phyloP scores from a whole-genome alignment of 2,888 invertebrate genomes.

The Drosophila paramelanica region DNA sequence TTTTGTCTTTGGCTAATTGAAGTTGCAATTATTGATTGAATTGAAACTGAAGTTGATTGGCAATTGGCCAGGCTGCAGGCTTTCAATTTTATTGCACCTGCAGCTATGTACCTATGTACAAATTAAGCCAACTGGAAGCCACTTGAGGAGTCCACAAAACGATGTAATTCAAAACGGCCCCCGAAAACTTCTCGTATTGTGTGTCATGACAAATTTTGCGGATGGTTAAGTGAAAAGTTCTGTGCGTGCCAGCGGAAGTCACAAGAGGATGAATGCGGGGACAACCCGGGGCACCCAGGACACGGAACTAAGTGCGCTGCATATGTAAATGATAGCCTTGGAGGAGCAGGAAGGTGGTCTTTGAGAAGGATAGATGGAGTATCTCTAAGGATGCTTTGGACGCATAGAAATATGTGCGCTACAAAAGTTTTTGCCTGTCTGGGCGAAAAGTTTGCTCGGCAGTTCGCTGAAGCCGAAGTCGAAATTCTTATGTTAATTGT shows the following conservation, averaged over 20 bases:
- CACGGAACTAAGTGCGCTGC: constrained; percentile 15
- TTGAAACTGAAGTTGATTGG: constrained; percentile 76
- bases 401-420: constrained; percentile 39
- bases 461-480: constrained; percentile 30
- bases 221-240: constrained; percentile 57
- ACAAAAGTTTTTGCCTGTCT: constrained; percentile 61
- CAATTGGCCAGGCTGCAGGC: constrained; percentile 53
- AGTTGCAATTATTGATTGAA: constrained; percentile 77
- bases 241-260: constrained; percentile 47
- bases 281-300: not conserved
- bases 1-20: constrained; percentile 70
- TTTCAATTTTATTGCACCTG: constrained; percentile 45
- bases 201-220: constrained; percentile 72
- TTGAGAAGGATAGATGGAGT: not conserved
- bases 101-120: constrained; percentile 12
- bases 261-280: constrained; percentile 23
- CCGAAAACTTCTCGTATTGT: constrained; percentile 44
- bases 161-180: constrained; percentile 68
- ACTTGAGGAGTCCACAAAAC: constrained; percentile 37
- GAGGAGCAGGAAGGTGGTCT: not conserved
- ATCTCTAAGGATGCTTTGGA: constrained; percentile 29
- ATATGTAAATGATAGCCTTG: constrained; percentile 57
- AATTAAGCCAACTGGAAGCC: constrained; percentile 13
- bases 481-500: constrained; percentile 76
- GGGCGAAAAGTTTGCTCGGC: constrained; percentile 49